Conservation (phyloP, 2,113 vertebrate genomes). For the Carassius auratus region DNA sequence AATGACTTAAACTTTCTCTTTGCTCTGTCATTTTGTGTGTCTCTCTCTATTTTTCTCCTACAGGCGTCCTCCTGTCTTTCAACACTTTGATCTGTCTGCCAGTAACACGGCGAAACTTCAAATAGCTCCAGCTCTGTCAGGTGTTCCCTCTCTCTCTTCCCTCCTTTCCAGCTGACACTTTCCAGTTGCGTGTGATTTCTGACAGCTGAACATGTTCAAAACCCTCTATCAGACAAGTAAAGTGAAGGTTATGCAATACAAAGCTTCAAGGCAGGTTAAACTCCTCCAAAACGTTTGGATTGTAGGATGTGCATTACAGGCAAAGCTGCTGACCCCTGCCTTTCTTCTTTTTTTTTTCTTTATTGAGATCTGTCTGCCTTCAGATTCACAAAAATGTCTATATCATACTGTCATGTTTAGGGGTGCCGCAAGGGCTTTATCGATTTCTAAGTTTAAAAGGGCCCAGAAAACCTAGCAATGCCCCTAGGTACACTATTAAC, state of each 20-base stretch:
- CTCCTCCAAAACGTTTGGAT: neutral
- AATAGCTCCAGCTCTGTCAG: slow-evolving; percentile 41
- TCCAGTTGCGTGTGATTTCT: slow-evolving; percentile 22
- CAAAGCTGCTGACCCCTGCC: slow-evolving; percentile 11
- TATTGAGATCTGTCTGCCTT: neutral
- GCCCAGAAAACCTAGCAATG: neutral
- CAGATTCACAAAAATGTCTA: slow-evolving; percentile 2
- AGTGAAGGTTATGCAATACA: slow-evolving; percentile 35
- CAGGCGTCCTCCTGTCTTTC: slow-evolving; percentile 18
- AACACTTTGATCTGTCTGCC: slow-evolving; percentile 34
- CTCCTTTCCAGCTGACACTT: slow-evolving; percentile 6
- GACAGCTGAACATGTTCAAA: slow-evolving; percentile 32
- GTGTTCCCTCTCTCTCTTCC: slow-evolving; percentile 13
- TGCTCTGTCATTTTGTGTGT: slow-evolving; percentile 24
- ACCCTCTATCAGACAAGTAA: slow-evolving; percentile 30
- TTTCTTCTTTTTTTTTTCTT: neutral
- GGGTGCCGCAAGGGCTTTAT: neutral
- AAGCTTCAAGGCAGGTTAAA: slow-evolving; percentile 37
- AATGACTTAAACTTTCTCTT: slow-evolving; percentile 53
- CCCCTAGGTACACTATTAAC: neutral
- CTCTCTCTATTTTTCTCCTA: neutral
- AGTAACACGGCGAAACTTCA: slow-evolving; percentile 36
- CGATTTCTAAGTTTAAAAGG: neutral
- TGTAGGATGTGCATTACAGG: slow-evolving; percentile 3
- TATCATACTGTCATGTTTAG: slow-evolving; percentile 8